Conservation (phyloP, 2,797 vertebrate genomes). For the Enteromius treurensis region DNA sequence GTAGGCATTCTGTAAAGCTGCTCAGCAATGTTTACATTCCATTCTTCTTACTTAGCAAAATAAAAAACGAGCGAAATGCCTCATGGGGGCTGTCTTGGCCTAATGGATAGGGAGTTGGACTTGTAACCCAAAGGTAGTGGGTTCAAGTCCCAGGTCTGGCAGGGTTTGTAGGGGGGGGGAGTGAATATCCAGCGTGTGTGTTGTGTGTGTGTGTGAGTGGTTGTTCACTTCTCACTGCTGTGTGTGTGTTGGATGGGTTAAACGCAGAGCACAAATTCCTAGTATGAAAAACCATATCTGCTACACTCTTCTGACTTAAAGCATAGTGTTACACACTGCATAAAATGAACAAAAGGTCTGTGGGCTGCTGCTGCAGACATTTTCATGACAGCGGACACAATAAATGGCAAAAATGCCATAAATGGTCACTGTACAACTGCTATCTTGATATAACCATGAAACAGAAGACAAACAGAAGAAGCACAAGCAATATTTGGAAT, state of each 20-base stretch:
- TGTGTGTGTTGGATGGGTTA: too few relatives aligned
- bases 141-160: too few relatives aligned
- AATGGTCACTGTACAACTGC: background rate
- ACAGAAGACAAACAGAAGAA: background rate
- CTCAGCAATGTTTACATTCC: slow-evolving; percentile 8
- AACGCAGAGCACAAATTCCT: too few relatives aligned
- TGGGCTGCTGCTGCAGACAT: slow-evolving; percentile 18
- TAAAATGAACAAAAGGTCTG: slow-evolving; percentile 22
- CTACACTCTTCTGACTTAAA: slow-evolving; percentile 7
- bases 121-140: too few relatives aligned
- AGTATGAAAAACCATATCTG: too few relatives aligned
- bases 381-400: background rate
- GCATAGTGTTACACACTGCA: slow-evolving; percentile 9
- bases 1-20: background rate
- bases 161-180: too few relatives aligned
- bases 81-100: too few relatives aligned
- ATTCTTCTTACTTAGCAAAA: background rate
- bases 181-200: too few relatives aligned
- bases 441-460: background rate
- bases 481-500: background rate
- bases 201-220: too few relatives aligned
- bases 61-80: background rate
- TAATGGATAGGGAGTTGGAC: too few relatives aligned
- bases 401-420: background rate
- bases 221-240: too few relatives aligned